phyloP scores from a whole-genome alignment of 2,888 invertebrate species.

The Dorcus parallelipipedus region DNA sequence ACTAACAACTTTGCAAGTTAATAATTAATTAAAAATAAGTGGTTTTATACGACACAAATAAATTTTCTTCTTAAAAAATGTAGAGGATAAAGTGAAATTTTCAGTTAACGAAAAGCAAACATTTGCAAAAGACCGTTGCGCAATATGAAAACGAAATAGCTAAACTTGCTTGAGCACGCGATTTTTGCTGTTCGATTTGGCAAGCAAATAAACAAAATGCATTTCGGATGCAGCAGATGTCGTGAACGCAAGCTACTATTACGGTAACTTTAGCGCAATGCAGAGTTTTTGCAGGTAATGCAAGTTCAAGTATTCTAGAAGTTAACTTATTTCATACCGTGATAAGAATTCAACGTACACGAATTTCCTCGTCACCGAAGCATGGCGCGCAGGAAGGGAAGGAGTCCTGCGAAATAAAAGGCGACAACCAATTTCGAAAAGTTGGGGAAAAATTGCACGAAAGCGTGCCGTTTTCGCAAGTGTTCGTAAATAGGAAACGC shows the following conservation, averaged over 20 bases:
- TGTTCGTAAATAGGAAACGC: not conserved
- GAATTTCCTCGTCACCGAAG: not conserved
- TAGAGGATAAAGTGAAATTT: no score
- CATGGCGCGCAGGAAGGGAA: no score
- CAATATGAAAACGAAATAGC: no score
- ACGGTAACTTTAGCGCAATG: conserved; percentile 19
- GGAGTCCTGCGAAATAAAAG: no score
- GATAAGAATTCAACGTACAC: conserved; percentile 24
- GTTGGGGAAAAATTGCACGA: not conserved
- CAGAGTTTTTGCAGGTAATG: conserved; percentile 24
- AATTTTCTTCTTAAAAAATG: no score
- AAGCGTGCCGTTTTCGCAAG: not conserved
- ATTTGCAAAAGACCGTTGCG: no score
- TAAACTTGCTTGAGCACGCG: no score
- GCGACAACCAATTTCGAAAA: no score
- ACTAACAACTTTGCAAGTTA: no score
- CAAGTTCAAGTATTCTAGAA: conserved; percentile 25
- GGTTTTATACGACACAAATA: no score
- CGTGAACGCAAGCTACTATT: conserved; percentile 9
- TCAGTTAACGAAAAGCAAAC: no score
- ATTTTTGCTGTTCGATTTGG: not conserved
- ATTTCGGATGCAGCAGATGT: conserved; percentile 1
- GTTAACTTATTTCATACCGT: conserved; percentile 24
- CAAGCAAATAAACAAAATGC: conserved; percentile 1
- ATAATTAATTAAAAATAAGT: no score